Base-by-base conservation (phyloP, 2,797 vertebrate genomes). In the Oceanodroma leucorhoa region DNA sequence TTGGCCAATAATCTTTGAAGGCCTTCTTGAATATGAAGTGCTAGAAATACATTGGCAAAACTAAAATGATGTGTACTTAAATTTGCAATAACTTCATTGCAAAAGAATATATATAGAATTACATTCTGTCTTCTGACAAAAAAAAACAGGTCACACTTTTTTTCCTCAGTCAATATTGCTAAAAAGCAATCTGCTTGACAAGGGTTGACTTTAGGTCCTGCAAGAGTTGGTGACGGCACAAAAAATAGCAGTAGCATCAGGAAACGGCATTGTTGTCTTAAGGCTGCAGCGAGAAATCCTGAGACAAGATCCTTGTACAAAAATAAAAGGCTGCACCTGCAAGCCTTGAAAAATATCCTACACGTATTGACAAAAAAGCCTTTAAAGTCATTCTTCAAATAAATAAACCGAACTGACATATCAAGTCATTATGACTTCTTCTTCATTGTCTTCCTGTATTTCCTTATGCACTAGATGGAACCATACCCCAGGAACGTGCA, bases 291-390 rank as follows among this genome's bases (percentile, higher is more conserved):
- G 48, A 80, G 14, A 93, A 95, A 94, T 78, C 34, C 34, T 75
- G 67, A 92, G 48, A 79, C 11, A 45, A 93, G 48, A 71, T 46
- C 29, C 43, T 32, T 43, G 32, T 14, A 71, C 23, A 84, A 75
- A 92, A 95, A 79, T 83, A 84, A 92, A 89, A 91, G 38, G 20
- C 40, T 75, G 13, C 36, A 87, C n/a, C 27, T 40, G 32, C 4
- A 7, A 89, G 45, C 38, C 65, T 86, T 89, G 51, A 83, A 96
- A 93, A 92, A 78, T 69, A 89, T 15, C 72, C 67, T 91, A 29
- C 46, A 70, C 2, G 2, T 43, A 71, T 21, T 75, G 72, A 57
- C 57, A 67, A 80, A 95, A 96, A 89, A 66, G 26, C 15, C 72
- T 89, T 71, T 85, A 65, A 86, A 89, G 18, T 51, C 6, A 41